Conservation (phyloP, 2,113 vertebrate genomes). For the Neolamprologus sp. region DNA sequence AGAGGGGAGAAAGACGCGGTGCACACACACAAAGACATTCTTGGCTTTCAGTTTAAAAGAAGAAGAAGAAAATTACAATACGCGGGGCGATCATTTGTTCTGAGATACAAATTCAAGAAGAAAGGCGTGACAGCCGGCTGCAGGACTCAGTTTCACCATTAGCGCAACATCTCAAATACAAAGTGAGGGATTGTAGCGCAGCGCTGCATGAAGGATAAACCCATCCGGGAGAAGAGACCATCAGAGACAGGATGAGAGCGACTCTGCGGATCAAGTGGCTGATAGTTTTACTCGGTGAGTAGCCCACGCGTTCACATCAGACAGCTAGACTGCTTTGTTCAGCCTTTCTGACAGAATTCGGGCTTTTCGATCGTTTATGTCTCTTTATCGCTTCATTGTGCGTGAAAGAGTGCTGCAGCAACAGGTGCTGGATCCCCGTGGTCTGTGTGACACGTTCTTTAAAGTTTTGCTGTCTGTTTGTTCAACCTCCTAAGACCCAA, state of each 20-base stretch:
- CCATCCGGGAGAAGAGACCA: background rate
- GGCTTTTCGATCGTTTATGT: fast-evolving
- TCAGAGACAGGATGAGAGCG: conserved; percentile 17
- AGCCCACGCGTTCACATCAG: background rate
- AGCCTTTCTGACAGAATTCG: background rate
- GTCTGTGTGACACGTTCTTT: background rate
- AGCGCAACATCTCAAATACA: background rate
- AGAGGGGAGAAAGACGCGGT: background rate
- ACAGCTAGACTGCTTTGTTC: background rate
- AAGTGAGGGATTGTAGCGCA: background rate
- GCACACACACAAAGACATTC: conserved; percentile 66
- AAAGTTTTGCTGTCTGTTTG: background rate
- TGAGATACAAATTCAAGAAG: conserved; percentile 35
- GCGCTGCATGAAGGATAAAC: conserved; percentile 9
- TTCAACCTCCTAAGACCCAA: background rate
- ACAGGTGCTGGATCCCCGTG: background rate
- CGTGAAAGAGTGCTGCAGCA: background rate
- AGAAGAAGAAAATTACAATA: conserved; percentile 22
- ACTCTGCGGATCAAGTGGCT: conserved; percentile 36
- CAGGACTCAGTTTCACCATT: background rate
- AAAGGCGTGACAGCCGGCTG: conserved; percentile 29
- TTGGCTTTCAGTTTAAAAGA: conserved; percentile 46
- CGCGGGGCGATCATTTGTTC: conserved; percentile 1
- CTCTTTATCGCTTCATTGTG: background rate
- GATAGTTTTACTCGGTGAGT: conserved; percentile 62